Evolutionary conservation across 1,140 invertebrate genomes (phyloP).

Genomic region (Chironomus tepperi): DNA sequence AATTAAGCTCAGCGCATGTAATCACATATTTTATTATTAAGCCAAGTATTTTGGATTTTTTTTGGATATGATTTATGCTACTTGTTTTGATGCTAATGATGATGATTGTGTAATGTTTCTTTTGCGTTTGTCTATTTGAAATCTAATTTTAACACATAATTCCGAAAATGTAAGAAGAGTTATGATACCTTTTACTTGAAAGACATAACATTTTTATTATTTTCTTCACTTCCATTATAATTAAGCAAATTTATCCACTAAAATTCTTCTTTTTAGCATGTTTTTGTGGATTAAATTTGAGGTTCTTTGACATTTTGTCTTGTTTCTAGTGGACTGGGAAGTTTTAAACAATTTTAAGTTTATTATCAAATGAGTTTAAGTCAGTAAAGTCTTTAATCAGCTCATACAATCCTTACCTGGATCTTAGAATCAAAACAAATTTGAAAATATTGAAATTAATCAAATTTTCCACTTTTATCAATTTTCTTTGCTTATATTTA

Average conservation of each 20-base stretch:
- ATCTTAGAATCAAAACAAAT: too few relatives aligned
- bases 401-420: too few relatives aligned
- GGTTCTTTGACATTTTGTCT: too few relatives aligned
- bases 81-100: neutral
- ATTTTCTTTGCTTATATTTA: too few relatives aligned
- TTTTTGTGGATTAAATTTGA: too few relatives aligned
- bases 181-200: neutral
- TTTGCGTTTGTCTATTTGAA: conserved; percentile 10
- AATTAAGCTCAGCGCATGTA: conserved; percentile 18
- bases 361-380: too few relatives aligned
- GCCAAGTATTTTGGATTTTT: neutral
- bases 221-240: conserved; percentile 17
- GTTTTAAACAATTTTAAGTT: too few relatives aligned
- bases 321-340: too few relatives aligned
- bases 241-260: conserved; percentile 3
- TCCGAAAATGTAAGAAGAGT: neutral
- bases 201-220: conserved; percentile 17
- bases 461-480: too few relatives aligned
- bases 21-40: neutral
- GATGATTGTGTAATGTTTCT: conserved; percentile 13
- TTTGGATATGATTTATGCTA: conserved; percentile 18
- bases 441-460: too few relatives aligned
- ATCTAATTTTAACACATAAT: conserved; percentile 19
- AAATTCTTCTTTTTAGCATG: too few relatives aligned
- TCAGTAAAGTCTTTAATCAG: too few relatives aligned